A percentile compares a stretch with the other conserved stretches of the same genome.
These are phyloP conservation scores for Bagarius yarrelli DNA, from an alignment of 2,113 vertebrate genomes.

Conservation along the genomic window DNA sequence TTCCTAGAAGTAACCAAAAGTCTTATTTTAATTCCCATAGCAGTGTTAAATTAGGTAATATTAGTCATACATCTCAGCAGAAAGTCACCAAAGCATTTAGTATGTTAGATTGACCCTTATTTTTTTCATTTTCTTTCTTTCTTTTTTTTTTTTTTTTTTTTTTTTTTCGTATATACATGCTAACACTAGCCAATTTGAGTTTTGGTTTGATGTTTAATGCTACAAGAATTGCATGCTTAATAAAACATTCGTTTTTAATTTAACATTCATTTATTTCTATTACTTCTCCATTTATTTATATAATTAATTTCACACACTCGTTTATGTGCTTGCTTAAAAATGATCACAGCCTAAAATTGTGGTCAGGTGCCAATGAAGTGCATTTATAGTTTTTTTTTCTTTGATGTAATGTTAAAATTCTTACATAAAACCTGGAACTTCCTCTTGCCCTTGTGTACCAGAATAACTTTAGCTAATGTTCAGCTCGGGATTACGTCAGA, in stretches of 20 bases:
- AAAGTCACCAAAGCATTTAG: conserved; percentile 25
- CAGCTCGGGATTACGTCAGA: neutral
- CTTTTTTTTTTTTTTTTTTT: neutral
- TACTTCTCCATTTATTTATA: conserved; percentile 1
- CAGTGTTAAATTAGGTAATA: neutral
- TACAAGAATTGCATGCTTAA: conserved; percentile 62
- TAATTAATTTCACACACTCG: neutral
- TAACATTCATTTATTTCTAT: conserved; percentile 4
- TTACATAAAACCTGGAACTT: neutral
- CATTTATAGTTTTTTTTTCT: conserved; percentile 23
- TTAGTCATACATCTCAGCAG: neutral
- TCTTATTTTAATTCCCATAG: too few species aligned
- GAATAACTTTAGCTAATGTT: conserved; percentile 18
- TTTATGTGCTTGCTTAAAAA: neutral
- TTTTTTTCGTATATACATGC: conserved; percentile 36
- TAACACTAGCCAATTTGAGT: conserved; percentile 41
- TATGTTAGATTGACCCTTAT: neutral
- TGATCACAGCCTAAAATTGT: conserved; percentile 26
- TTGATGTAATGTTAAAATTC: conserved; percentile 24
- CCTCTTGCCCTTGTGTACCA: conserved; percentile 5
- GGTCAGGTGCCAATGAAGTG: conserved; percentile 16
- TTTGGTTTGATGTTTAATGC: conserved; percentile 53
- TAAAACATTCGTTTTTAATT: conserved; percentile 37
- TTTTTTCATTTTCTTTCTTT: too few species aligned
- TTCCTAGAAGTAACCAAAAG: too few species aligned